A percentile compares a stretch with the other conserved stretches of the same genome.
Conservation (phyloP, 2,797 vertebrate genomes). For the Taeniopygia guttata region DNA sequence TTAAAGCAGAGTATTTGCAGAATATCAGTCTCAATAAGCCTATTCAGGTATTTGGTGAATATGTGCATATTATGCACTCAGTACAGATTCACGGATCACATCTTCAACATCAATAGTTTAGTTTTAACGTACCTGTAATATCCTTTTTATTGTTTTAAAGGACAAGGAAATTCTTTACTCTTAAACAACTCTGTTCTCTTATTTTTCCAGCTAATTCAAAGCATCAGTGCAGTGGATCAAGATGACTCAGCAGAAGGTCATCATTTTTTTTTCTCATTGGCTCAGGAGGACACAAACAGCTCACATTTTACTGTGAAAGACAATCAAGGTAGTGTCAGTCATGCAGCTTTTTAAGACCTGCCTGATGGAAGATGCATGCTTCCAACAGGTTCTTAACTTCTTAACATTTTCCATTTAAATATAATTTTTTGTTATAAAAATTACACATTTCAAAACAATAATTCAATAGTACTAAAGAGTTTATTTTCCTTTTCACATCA, state of each 20-base stretch:
- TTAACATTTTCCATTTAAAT: neutral
- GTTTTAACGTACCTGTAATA: neutral
- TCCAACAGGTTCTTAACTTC: neutral
- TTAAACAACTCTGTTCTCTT: neutral
- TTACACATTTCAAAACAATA: neutral
- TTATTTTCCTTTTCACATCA: neutral
- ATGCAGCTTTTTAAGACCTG: neutral
- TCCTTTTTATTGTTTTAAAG: neutral
- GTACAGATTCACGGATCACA: neutral
- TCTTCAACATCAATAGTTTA: neutral
- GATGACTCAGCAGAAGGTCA: constrained; percentile 84
- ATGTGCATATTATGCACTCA: neutral
- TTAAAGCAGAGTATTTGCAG: neutral
- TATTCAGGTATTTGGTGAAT: neutral
- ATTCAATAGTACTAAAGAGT: neutral
- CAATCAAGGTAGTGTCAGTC: constrained; percentile 82
- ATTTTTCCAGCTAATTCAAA: constrained; percentile 83
- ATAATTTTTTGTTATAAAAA: neutral
- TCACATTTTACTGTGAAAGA: constrained; percentile 88
- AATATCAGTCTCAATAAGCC: neutral
- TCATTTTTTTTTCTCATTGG: constrained; percentile 86
- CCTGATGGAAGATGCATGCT: neutral
- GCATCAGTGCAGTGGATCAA: constrained; percentile 85
- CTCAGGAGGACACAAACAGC: constrained; percentile 78
- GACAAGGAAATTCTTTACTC: neutral